Evolutionary conservation across 2,797 vertebrate species (phyloP).

Genomic region (Luscinia megarhynchos): DNA sequence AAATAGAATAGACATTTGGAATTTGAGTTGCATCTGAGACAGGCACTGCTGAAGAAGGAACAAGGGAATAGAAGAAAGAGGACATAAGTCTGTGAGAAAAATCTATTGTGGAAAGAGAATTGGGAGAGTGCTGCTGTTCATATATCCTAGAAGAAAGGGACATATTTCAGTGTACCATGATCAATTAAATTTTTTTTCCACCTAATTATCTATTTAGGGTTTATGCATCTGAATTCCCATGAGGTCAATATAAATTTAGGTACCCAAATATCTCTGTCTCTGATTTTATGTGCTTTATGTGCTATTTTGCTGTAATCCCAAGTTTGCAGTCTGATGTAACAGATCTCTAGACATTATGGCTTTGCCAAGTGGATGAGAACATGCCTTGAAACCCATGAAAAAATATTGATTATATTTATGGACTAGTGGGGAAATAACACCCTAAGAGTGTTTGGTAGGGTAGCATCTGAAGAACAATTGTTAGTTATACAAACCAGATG

Average conservation of each 20-base stretch:
- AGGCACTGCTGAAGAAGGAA: background rate
- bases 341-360: background rate
- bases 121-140: accelerated
- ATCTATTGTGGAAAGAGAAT: background rate
- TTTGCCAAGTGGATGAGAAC: background rate
- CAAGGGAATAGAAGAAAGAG: background rate
- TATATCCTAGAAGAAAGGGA: background rate
- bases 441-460: background rate
- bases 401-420: background rate
- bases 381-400: background rate
- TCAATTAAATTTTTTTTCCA: background rate
- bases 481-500: background rate
- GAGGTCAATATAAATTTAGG: background rate
- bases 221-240: background rate
- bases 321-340: background rate
- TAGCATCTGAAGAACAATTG: background rate
- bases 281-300: background rate
- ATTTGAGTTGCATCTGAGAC: background rate
- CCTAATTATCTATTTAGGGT: background rate
- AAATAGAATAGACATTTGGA: background rate
- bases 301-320: background rate
- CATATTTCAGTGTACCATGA: background rate
- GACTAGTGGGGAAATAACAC: background rate
- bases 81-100: background rate
- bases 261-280: background rate